These are phyloP conservation scores for Oreocharis arfaki DNA, from an alignment of 2,113 vertebrate species.

Conservation along the genomic window DNA sequence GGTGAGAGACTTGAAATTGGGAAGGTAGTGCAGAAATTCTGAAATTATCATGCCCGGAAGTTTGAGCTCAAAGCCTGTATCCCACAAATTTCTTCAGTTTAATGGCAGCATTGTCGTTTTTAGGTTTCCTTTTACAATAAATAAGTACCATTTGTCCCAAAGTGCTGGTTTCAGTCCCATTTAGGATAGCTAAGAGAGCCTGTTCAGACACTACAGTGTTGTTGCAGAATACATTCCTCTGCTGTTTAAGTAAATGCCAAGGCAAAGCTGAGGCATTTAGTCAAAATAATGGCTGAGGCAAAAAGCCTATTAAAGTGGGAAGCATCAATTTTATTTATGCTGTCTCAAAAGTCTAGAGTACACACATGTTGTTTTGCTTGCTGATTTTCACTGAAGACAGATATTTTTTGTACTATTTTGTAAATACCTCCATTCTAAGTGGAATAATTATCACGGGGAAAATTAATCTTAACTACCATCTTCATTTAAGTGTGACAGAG, in stretches of 20 bases:
- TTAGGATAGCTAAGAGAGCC: background rate
- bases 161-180: background rate
- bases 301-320: background rate
- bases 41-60: background rate
- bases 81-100: background rate
- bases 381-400: background rate
- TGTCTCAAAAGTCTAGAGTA: background rate
- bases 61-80: background rate
- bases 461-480: background rate
- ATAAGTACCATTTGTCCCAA: background rate
- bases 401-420: background rate
- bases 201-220: background rate
- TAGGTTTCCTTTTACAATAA: background rate
- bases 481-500: background rate
- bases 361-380: background rate
- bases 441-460: background rate
- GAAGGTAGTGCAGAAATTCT: background rate
- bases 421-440: background rate
- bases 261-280: background rate
- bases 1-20: background rate
- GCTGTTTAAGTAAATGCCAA: background rate
- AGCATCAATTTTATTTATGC: background rate
- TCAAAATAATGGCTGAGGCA: background rate
- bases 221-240: background rate
- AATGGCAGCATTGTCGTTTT: background rate